A percentile compares a stretch with the other conserved stretches of the same genome.
phyloP scores from a whole-genome alignment of 2,797 vertebrate genomes.

The Octomys mimax region DNA sequence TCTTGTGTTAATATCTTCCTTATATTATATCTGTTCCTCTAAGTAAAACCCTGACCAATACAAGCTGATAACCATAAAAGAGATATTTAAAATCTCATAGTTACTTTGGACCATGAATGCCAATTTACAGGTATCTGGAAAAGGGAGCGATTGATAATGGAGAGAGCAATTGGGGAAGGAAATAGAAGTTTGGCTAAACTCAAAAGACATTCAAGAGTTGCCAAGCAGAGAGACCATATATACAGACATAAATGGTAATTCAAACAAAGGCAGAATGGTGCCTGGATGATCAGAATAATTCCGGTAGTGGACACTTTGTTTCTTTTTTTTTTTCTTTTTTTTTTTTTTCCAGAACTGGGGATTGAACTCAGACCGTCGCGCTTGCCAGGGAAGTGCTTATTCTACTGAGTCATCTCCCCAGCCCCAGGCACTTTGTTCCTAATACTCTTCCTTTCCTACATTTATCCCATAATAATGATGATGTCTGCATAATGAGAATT shows the following conservation, averaged over 20 bases:
- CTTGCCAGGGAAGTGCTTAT: too few relatives aligned
- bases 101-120: background rate
- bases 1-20: too few relatives aligned
- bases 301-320: background rate
- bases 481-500: conserved; percentile 8
- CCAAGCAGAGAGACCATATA: background rate
- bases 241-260: conserved; percentile 7
- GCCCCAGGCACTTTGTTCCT: background rate
- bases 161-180: background rate
- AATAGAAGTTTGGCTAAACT: background rate
- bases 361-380: too few relatives aligned
- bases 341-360: too few relatives aligned
- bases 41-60: too few relatives aligned
- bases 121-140: background rate
- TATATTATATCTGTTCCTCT: too few relatives aligned
- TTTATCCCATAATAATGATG: conserved; percentile 11
- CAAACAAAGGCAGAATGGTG: background rate
- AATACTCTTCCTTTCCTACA: background rate
- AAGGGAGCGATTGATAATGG: background rate
- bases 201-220: conserved; percentile 40
- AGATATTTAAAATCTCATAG: background rate
- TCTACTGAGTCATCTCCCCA: too few relatives aligned
- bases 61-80: background rate
- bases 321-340: too few relatives aligned
- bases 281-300: background rate